Conservation (phyloP, 2,888 invertebrate genomes). For the Xestia rhomboidea region DNA sequence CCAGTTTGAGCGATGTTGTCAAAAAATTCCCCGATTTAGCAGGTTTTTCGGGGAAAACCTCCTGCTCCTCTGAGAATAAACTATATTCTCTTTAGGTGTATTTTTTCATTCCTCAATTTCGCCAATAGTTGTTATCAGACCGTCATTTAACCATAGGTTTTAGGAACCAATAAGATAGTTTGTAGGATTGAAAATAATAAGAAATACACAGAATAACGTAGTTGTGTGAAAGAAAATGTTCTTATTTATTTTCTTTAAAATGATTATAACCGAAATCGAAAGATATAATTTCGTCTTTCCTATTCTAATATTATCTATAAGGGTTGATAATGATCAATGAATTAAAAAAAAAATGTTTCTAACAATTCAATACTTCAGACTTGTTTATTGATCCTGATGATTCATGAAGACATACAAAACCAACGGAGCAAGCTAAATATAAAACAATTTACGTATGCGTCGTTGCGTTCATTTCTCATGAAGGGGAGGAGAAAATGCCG, state of each 20-base stretch:
- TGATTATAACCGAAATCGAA: too few species aligned
- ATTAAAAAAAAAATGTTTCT: too few species aligned
- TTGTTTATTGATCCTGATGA: too few species aligned
- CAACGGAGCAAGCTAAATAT: not conserved
- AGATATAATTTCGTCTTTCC: too few species aligned
- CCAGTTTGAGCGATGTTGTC: not conserved
- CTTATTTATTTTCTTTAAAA: too few species aligned
- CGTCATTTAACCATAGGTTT: not conserved
- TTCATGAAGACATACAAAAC: not conserved
- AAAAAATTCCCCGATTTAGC: constrained; percentile 1
- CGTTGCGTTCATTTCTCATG: constrained; percentile 5
- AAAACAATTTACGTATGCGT: constrained; percentile 19
- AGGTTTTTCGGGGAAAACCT: not conserved
- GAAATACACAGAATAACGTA: too few species aligned
- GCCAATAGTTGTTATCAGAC: not conserved
- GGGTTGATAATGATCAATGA: too few species aligned
- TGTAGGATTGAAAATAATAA: too few species aligned
- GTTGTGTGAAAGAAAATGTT: too few species aligned
- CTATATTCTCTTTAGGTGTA: not conserved
- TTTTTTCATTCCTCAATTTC: constrained; percentile 9
- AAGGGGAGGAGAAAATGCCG: not conserved
- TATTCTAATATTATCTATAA: too few species aligned
- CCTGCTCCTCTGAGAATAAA: constrained; percentile 20
- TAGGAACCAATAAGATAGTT: too few species aligned
- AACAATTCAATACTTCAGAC: too few species aligned